Evolutionary conservation across 1,140 invertebrate species (phyloP), one percentile per base, ranked within the genome.

Genomic region (Sitodiplosis mosellana): DNA sequence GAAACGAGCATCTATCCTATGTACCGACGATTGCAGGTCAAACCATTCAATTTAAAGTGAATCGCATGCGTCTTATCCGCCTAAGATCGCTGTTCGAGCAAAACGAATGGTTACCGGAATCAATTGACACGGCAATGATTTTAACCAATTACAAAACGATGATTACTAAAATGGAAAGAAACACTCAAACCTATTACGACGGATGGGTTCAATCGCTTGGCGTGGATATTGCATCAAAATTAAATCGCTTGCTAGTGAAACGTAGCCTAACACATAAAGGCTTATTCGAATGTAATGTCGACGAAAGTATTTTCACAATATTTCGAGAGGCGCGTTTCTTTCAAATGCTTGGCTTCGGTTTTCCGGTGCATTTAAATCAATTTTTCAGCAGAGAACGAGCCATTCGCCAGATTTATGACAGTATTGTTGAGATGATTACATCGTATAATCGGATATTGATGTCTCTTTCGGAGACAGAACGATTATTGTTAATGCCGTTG

Each of bases 361-460:
- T 75, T 22, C 72, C 73, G 0, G 56, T 60, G 22, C 59, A 68
- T 42, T 56, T 71, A 18, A 53, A 59, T 0, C 55, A 75, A 66
- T 59, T 81, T 3, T 77, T 77, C 53, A 64, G 70, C 48, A 80
- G 77, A 48, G 70, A 73, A 42, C 73, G 76, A 8, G 72, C 69
- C 10, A 59, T 87, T 1, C 66, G 72, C 19, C 77, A 77, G 49
- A 68, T 83, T 0, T 78, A 80, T 48, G 80, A 87, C 56, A 78
- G 77, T 52, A 78, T 89, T 0, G 56, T 86, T 11, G 69, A 76
- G 2, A 76, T 91, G 2, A 78, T 83, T 1, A 69, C 77, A 19
- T 78, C 83, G 37, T 90, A 90, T 59, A 91, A 92, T 64, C 77
- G 77, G 56, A 84, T 89, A 33, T 57, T 90, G 14, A 63, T 66